Percentiles rank a stretch among this genome's conserved stretches.
These are phyloP conservation scores for Sceloporus undulatus DNA, from an alignment of 2,113 vertebrate species.

Conservation along the genomic window DNA sequence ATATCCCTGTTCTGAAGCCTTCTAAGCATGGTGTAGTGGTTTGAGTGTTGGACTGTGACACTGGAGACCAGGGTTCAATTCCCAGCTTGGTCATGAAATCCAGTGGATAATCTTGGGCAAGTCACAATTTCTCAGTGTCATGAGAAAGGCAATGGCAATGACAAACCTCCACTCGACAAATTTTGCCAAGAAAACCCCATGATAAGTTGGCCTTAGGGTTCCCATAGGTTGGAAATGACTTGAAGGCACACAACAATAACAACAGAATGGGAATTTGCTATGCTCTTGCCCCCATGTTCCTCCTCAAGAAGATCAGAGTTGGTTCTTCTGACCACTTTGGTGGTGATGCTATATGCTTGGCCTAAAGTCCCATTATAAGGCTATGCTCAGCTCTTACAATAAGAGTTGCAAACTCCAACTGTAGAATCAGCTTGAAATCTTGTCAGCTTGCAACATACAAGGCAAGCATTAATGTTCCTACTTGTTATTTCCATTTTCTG, in stretches of 20 bases:
- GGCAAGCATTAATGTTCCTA: slow-evolving; percentile 49
- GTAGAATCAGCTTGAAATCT: slow-evolving; percentile 61
- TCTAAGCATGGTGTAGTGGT: neutral
- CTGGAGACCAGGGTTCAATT: too few relatives aligned
- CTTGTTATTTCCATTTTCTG: slow-evolving; percentile 15
- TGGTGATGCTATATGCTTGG: too few relatives aligned
- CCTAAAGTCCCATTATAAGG: neutral
- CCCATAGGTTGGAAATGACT: too few relatives aligned
- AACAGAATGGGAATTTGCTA: neutral
- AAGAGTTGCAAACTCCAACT: neutral
- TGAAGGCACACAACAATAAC: too few relatives aligned
- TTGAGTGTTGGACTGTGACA: neutral
- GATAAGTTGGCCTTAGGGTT: too few relatives aligned
- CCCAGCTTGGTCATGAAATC: too few relatives aligned
- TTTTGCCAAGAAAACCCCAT: too few relatives aligned
- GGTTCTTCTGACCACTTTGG: neutral
- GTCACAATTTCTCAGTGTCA: too few relatives aligned
- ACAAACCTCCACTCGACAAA: too few relatives aligned
- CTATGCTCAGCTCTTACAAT: too few relatives aligned
- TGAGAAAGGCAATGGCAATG: too few relatives aligned
- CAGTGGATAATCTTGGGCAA: too few relatives aligned
- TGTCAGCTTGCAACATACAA: slow-evolving; percentile 50
- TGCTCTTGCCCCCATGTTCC: neutral
- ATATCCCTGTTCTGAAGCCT: neutral
- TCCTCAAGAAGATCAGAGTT: neutral